phyloP scores from a whole-genome alignment of 2,888 invertebrate species.

The Carpatolechia fugitivella region DNA sequence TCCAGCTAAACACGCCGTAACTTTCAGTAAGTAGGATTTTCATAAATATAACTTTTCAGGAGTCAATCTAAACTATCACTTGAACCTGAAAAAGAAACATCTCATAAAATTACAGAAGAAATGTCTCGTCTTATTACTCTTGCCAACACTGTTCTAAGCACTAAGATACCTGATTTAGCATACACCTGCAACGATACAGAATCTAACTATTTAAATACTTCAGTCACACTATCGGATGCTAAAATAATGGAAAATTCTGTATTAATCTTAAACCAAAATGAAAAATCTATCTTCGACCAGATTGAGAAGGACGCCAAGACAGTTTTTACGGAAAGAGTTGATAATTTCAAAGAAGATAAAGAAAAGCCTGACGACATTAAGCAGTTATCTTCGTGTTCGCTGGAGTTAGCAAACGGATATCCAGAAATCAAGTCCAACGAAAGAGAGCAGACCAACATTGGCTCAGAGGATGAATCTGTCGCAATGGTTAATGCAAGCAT shows the following conservation, averaged over 20 bases:
- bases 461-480: slow-evolving; percentile 26
- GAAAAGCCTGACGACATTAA: no score
- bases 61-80: slow-evolving; percentile 58
- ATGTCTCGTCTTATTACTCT: slow-evolving; percentile 69
- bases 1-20: no score
- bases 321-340: slow-evolving; percentile 35
- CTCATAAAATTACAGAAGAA: slow-evolving; percentile 64
- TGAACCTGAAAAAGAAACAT: slow-evolving; percentile 52
- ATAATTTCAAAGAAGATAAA: slow-evolving; percentile 32
- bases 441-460: slow-evolving; percentile 29
- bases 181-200: slow-evolving; percentile 42
- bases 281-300: slow-evolving; percentile 31
- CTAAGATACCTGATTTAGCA: slow-evolving; percentile 66
- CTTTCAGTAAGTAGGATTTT: no score
- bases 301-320: slow-evolving; percentile 46
- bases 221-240: slow-evolving; percentile 18
- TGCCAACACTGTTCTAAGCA: slow-evolving; percentile 71
- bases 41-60: slow-evolving; percentile 42
- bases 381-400: no score
- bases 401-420: slow-evolving; percentile 41
- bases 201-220: slow-evolving; percentile 13
- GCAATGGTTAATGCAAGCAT: slow-evolving; percentile 28
- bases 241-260: not conserved
- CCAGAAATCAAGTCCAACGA: slow-evolving; percentile 38
- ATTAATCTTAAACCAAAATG: not conserved